Percentiles rank a stretch among this genome's conserved stretches.
phyloP scores from a whole-genome alignment of 1,140 invertebrate species.

The Nymphalis io region DNA sequence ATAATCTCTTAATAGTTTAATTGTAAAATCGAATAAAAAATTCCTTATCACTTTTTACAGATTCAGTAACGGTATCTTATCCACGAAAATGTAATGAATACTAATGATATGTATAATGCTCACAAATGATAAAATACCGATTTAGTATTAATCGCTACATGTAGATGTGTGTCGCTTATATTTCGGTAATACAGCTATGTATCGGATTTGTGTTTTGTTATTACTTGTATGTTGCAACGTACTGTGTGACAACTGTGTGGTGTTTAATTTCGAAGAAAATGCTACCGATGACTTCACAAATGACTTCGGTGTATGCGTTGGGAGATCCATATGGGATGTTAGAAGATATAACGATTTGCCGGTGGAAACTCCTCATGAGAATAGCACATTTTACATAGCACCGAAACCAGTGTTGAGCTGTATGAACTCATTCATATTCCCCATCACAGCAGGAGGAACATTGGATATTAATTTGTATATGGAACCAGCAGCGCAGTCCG shows the following conservation, averaged over 20 bases:
- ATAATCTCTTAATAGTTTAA: conserved; percentile 25
- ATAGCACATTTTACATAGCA: conserved; percentile 35
- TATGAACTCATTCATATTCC: conserved; percentile 39
- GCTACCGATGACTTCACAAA: background rate
- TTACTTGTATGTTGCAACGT: background rate
- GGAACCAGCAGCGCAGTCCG: conserved; percentile 27
- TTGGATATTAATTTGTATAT: conserved; percentile 43
- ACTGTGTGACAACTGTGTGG: conserved; percentile 4
- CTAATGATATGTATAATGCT: conserved; percentile 32
- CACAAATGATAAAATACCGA: conserved; percentile 12
- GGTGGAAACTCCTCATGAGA: conserved; percentile 28
- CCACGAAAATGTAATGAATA: conserved; percentile 38
- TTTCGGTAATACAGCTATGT: background rate
- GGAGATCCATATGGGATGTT: conserved; percentile 3
- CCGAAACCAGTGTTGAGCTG: conserved; percentile 39
- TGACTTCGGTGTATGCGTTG: background rate
- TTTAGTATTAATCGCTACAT: conserved; percentile 26
- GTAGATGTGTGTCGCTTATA: conserved; percentile 1
- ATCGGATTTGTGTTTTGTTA: background rate
- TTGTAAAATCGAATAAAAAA: conserved; percentile 20
- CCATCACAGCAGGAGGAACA: conserved; percentile 35
- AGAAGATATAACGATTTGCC: conserved; percentile 26
- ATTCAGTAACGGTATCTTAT: conserved; percentile 41
- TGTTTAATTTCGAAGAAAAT: conserved; percentile 4
- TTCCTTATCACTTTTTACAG: conserved; percentile 28